phyloP scores from a whole-genome alignment of 2,797 vertebrate genomes.

The Clarias platycephalus region DNA sequence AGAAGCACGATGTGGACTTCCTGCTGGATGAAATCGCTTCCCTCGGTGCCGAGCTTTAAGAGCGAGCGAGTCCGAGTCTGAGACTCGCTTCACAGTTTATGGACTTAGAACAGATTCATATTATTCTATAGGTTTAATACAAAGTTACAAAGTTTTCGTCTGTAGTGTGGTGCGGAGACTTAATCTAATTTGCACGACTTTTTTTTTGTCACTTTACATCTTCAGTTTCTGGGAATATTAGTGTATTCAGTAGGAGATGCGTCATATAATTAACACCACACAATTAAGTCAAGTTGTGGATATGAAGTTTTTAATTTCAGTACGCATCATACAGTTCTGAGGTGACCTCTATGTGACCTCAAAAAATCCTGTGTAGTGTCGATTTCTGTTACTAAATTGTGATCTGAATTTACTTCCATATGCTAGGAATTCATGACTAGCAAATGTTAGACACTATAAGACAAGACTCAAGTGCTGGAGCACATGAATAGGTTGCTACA shows the following conservation, averaged over 20 bases:
- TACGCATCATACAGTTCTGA: neutral
- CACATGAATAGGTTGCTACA: neutral
- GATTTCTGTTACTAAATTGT: neutral
- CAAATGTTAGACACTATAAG: conserved; percentile 4
- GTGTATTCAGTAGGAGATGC: neutral
- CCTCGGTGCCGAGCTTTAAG: conserved; percentile 67
- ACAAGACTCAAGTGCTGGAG: neutral
- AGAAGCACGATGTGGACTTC: conserved; percentile 70
- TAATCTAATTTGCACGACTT: neutral
- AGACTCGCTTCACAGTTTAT: neutral
- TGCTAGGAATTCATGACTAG: neutral
- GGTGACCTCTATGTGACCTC: neutral
- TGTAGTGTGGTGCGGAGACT: neutral
- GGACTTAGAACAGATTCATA: neutral
- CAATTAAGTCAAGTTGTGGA: neutral
- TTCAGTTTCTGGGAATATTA: neutral
- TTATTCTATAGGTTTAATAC: neutral
- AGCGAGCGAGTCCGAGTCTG: neutral
- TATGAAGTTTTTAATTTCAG: neutral
- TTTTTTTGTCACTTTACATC: neutral
- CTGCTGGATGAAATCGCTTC: conserved; percentile 70
- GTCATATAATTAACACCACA: neutral
- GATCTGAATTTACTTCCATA: conserved; percentile 4
- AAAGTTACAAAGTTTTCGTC: neutral
- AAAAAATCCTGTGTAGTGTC: neutral